Base-by-base conservation (phyloP, 2,888 invertebrate species). In the Tetanocera ferruginea region DNA sequence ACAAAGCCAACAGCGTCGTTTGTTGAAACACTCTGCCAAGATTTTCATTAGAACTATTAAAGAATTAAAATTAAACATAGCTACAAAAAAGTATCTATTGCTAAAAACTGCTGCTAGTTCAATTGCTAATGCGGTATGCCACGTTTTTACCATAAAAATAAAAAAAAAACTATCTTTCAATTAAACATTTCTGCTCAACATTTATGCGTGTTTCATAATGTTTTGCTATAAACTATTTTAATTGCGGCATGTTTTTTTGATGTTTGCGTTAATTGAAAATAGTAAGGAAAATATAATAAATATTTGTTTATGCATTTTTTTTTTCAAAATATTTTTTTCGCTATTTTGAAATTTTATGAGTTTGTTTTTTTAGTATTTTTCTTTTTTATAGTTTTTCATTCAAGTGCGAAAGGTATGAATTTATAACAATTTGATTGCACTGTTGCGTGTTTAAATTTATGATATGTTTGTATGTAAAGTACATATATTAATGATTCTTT, bases 181-280 rank as follows among this genome's bases (percentile, higher is more conserved):
- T 43, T 43, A 43, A 43, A 43, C 43, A 55, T 55, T 43, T 14
- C 43, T 70, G 28, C 25, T 51, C 28, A 28, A 31, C 51, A 52
- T 6, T 34, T 23, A 25, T 23, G 57, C 25, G 14, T n/a, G 49
- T 64, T 37, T 31, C 31, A 55, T 62, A 34, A 71, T 76, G 71
- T 52, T 52, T 52, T 34, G 71, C 55, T 37, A 62, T 71, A 64
- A 76, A 71, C 64, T 64, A 71, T 70, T 76, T 76, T 71, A 71
- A 76, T 76, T 70, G 76, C 70, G 64, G 51, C 60, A 70, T 55
- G 31, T 23, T 55, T 72, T 66, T 62, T 69, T n/a, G 52, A 55
- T 64, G 64, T 49, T 55, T 70, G 37, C 8, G 55, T n/a, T 67
- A 37, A 19, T 23, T 55, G 55, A 19, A 55, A 55, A 55, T 2